A percentile compares a stretch with the other conserved stretches of the same genome.
These are phyloP conservation scores for Acanthosepion lycidas DNA, from an alignment of 2,888 invertebrate genomes.

Conservation along the genomic window DNA sequence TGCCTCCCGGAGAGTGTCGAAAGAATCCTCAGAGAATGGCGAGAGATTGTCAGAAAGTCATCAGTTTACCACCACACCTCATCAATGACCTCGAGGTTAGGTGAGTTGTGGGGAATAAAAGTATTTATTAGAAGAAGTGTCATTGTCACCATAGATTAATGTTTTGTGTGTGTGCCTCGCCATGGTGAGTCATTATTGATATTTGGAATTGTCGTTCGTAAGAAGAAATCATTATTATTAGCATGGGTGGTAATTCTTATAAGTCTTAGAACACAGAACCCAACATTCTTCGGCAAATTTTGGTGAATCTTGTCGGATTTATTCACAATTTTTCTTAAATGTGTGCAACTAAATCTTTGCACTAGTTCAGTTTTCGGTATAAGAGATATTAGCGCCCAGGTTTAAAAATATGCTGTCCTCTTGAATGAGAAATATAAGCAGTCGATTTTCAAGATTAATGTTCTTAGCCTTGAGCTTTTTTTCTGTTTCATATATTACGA, in stretches of 20 bases:
- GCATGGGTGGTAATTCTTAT: background rate
- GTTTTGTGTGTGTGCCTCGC: background rate
- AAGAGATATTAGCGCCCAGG: too few species aligned
- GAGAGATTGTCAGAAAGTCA: background rate
- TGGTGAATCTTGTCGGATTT: background rate
- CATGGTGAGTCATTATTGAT: background rate
- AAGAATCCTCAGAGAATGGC: background rate
- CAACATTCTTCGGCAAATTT: background rate
- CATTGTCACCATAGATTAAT: background rate
- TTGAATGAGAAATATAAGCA: too few species aligned
- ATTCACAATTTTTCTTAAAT: background rate
- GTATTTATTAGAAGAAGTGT: slow-evolving; percentile 23
- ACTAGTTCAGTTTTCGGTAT: background rate
- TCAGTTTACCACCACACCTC: background rate
- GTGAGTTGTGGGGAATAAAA: background rate
- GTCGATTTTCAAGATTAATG: too few species aligned
- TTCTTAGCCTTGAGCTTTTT: too few species aligned
- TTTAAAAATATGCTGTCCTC: too few species aligned
- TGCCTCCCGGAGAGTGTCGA: background rate
- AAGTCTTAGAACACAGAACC: background rate
- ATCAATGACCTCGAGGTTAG: background rate
- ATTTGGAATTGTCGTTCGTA: background rate
- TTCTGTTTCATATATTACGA: too few species aligned
- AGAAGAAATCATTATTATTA: background rate
- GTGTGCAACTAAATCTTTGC: background rate